These are phyloP conservation scores for Andrena chrysosceles DNA, from an alignment of 2,888 invertebrate genomes.

Conservation along the genomic window DNA sequence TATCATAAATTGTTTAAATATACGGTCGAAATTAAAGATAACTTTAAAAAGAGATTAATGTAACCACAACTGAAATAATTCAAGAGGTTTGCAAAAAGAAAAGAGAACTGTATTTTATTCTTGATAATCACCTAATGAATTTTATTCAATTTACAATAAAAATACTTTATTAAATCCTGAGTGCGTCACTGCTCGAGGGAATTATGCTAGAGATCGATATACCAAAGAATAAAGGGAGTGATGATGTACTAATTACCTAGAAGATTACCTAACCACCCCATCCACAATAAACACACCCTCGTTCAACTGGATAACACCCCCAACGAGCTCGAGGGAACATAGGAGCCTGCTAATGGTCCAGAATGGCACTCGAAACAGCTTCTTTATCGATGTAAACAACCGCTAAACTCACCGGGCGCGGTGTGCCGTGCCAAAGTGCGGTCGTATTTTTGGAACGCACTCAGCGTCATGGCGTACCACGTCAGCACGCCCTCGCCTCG, in stretches of 20 bases:
- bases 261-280: neutral
- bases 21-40: too few relatives aligned
- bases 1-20: too few relatives aligned
- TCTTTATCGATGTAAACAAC: constrained; percentile 83
- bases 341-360: constrained; percentile 75
- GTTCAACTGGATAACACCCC: neutral
- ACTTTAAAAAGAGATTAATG: too few relatives aligned
- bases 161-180: too few relatives aligned
- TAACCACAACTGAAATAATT: too few relatives aligned
- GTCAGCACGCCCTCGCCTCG: constrained; percentile 76
- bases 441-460: constrained; percentile 81
- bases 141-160: too few relatives aligned
- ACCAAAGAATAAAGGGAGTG: neutral
- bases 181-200: too few relatives aligned
- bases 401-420: constrained; percentile 74
- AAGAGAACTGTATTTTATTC: too few relatives aligned
- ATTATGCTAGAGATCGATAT: neutral
- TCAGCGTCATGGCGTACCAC: constrained; percentile 78
- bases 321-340: constrained; percentile 56
- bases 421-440: constrained; percentile 78
- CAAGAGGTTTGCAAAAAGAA: too few relatives aligned
- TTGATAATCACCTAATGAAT: too few relatives aligned
- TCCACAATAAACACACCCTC: constrained; percentile 17
- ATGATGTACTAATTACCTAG: neutral
- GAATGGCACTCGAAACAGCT: constrained; percentile 76